Percentiles rank a stretch among this genome's conserved stretches.
These are phyloP conservation scores for Lasioglossum pauxillum DNA, from an alignment of 2,888 invertebrate species.

Conservation along the genomic window DNA sequence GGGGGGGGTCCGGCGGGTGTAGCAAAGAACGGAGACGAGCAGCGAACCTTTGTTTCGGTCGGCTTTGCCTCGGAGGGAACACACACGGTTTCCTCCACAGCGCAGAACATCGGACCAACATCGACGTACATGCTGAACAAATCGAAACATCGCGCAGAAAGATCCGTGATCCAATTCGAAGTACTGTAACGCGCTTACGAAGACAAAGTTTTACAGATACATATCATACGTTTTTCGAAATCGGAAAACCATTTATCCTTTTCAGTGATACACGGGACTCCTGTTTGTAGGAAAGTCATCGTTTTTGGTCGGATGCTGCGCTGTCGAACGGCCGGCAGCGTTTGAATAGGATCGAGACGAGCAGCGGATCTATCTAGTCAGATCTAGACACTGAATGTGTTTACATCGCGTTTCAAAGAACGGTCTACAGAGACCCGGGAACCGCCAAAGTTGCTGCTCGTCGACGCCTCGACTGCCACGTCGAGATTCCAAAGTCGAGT, in stretches of 20 bases:
- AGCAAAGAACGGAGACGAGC: not conserved
- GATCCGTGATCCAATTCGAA: not conserved
- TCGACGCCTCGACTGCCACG: not conserved
- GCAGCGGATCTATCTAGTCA: conserved; percentile 44
- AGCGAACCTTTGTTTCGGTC: not conserved
- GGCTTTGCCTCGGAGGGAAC: not conserved
- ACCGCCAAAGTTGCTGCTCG: conserved; percentile 23
- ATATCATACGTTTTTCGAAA: not conserved
- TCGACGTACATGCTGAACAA: not conserved
- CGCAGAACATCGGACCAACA: not conserved
- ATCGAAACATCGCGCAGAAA: not conserved
- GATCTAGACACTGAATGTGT: conserved; percentile 17
- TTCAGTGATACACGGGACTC: not conserved
- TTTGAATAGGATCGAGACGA: conserved; percentile 15
- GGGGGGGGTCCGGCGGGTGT: not conserved
- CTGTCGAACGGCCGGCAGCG: not conserved
- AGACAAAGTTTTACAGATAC: not conserved
- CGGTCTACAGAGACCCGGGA: conserved; percentile 10
- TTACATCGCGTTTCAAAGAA: conserved; percentile 14
- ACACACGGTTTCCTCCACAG: no score
- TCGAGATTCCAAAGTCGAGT: not conserved
- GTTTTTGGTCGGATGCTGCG: not conserved
- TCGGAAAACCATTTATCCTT: not conserved
- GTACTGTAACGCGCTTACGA: not conserved
- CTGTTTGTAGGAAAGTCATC: no score